Base-by-base conservation (phyloP, 2,888 invertebrate species). In the Lottia gigantea region DNA sequence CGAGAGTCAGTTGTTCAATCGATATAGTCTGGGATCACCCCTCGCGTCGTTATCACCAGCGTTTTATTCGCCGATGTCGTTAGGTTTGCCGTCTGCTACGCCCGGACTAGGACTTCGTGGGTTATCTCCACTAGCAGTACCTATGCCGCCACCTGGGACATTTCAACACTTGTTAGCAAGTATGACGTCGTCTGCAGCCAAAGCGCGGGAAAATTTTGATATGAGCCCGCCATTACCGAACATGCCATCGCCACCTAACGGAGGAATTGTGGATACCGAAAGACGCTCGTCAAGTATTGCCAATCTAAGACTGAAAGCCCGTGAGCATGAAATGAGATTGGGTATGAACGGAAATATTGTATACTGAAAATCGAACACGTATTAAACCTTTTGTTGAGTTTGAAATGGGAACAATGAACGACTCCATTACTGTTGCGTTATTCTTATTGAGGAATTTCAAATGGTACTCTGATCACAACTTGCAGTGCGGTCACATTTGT, bases 141-240 rank as follows among this genome's bases (percentile, higher is more conserved):
- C 74, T 12, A 55, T 74, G 8, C 80, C 81, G 6, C 81, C 84
- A 1, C 78, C 80, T 0, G 82, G 83, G 1, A 79, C 83, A 14
- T 85, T 85, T 71, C 85, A 85, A 75, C 83, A 84, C 62, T 74
- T 85, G 14, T 74, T 85, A 66, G 84, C 85, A 12, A 78, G 80
- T 68, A 83, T 85, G 81, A 83, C 84, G 26, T 74, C 76, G 26
- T 74, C 78, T n/a, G 80, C 81, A 0, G 76, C 77, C 1, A 78
- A 77, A 46, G 77, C 74, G 2, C 67, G 78, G 23, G 74, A 78
- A 46, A 64, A 49, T 46, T 61, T 62, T 40, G 68, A 67, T 49
- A 26, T 66, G n/a, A 66, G 45, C 1, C 62, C 68, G n/a, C 70
- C 62, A 19, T 62, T 64, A 12, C 65, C 67, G 45, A 55, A 46